Evolutionary conservation across 2,113 vertebrate species (phyloP).

Genomic region (Odobenus rosmarus): DNA sequence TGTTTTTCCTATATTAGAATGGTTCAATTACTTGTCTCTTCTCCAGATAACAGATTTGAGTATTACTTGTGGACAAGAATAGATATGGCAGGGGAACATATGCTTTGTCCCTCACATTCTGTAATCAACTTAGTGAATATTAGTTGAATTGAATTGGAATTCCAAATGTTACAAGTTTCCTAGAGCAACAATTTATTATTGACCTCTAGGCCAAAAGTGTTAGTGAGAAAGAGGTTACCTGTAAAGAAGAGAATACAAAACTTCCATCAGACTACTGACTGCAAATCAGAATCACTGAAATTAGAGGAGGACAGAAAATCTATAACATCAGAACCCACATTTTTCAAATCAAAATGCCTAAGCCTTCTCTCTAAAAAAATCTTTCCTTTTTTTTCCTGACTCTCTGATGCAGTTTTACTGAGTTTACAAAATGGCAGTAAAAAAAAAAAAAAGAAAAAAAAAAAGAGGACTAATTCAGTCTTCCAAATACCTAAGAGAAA

Average conservation of each 20-base stretch:
- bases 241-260: background rate
- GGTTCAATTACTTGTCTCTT: background rate
- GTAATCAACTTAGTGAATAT: background rate
- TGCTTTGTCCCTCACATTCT: background rate
- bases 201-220: background rate
- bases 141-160: background rate
- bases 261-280: background rate
- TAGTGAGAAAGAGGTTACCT: background rate
- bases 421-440: background rate
- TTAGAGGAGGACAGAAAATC: background rate
- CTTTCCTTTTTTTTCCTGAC: background rate
- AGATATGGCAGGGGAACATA: background rate
- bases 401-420: background rate
- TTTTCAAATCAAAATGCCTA: background rate
- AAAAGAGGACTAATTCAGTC: background rate
- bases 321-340: background rate
- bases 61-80: background rate
- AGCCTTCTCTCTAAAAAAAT: background rate
- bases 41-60: background rate
- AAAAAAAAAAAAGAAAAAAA: background rate
- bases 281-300: background rate
- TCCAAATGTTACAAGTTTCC: background rate
- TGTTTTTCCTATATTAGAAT: background rate
- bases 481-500: background rate
- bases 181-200: background rate